Percentiles rank a stretch among this genome's conserved stretches.
Conservation (phyloP, 2,113 vertebrate species). For the Colinus virginianus region DNA sequence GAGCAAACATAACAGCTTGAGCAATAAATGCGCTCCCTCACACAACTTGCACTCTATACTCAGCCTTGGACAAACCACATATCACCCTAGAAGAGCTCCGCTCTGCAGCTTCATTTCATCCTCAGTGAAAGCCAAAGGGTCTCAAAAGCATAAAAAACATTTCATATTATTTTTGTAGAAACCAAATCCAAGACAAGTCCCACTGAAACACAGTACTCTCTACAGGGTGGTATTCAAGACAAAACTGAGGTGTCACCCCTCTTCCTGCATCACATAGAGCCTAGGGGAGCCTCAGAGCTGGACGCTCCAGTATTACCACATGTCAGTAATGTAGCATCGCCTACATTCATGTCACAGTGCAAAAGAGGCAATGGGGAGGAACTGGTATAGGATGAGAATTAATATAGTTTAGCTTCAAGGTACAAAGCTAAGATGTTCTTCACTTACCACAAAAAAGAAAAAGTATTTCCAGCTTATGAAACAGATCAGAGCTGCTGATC, state of each 20-base stretch:
- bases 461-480: not conserved
- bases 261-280: rapidly evolving
- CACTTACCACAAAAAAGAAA: not conserved
- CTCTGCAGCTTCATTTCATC: not conserved
- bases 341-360: not conserved
- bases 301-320: not conserved
- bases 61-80: not conserved
- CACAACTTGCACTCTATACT: not conserved
- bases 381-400: not conserved
- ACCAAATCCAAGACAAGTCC: not conserved
- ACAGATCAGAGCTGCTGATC: not conserved
- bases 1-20: not conserved
- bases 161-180: not conserved
- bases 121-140: not conserved
- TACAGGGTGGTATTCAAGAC: not conserved
- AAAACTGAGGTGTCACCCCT: not conserved
- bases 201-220: not conserved
- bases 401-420: not conserved
- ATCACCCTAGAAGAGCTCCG: not conserved
- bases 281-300: not conserved
- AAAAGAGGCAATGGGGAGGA: not conserved
- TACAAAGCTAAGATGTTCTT: not conserved
- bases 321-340: rapidly evolving
- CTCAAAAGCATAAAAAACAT: not conserved
- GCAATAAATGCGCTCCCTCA: not conserved